Evolutionary conservation across 2,888 invertebrate genomes (phyloP).

Genomic region (Tenodera sinensis): DNA sequence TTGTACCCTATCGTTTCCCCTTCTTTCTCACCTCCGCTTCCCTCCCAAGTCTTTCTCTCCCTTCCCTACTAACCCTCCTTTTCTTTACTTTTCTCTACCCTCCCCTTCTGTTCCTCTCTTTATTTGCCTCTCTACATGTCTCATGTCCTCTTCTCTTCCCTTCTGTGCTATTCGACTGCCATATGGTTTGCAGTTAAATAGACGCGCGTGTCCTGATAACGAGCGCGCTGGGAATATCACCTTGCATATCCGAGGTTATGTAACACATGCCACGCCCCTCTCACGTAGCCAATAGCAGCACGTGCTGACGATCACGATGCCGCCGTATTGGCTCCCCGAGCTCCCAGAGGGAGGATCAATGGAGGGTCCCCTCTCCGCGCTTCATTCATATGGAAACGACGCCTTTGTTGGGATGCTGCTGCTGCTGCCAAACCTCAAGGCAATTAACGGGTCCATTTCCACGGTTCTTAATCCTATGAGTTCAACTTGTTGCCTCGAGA

Average conservation of each 20-base stretch:
- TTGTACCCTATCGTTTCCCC: too few species aligned
- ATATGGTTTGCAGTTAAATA: too few species aligned
- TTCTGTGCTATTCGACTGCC: background rate
- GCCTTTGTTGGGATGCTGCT: background rate
- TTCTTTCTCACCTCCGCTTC: too few species aligned
- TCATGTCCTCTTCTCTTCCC: background rate
- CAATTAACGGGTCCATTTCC: background rate
- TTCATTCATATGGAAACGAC: background rate
- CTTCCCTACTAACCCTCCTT: too few species aligned
- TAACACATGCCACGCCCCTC: background rate
- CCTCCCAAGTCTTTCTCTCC: too few species aligned
- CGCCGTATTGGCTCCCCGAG: background rate
- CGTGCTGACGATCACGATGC: background rate
- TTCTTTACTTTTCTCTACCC: too few species aligned
- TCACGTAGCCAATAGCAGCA: background rate
- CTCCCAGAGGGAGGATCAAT: constrained; percentile 16
- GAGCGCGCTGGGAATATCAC: too few species aligned
- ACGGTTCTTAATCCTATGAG: background rate
- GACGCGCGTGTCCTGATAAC: too few species aligned
- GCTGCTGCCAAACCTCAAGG: background rate
- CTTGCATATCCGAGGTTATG: background rate
- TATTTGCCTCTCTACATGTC: too few species aligned
- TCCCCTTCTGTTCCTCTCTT: too few species aligned
- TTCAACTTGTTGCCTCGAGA: background rate
- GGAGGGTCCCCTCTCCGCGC: background rate